Conservation (phyloP, 2,888 invertebrate species). For the Eueremaeus valkanovi region DNA sequence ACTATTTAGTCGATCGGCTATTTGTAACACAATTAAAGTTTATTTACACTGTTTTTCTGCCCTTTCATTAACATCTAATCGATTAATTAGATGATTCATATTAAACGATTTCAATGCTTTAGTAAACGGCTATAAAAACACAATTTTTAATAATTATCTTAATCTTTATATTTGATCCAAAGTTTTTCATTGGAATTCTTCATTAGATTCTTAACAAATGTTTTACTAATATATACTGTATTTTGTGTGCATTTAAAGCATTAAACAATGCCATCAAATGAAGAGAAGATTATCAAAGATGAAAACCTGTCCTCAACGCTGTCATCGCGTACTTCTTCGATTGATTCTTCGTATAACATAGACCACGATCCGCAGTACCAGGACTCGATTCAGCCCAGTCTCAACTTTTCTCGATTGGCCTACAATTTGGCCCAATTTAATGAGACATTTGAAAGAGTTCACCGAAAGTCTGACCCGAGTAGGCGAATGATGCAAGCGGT, state of each 20-base stretch:
- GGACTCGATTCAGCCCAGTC: neutral
- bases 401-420: neutral
- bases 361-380: conserved; percentile 9
- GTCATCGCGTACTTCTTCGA: conserved; percentile 19
- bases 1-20: too few species aligned
- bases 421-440: conserved; percentile 8
- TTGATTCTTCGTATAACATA: conserved; percentile 24
- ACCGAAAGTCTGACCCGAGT: neutral
- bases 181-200: too few species aligned
- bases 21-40: neutral
- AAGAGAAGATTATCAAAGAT: neutral
- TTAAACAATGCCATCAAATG: neutral
- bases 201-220: too few species aligned
- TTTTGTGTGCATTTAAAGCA: too few species aligned
- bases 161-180: too few species aligned
- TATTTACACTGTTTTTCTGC: neutral
- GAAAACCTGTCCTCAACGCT: neutral
- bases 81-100: neutral
- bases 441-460: neutral
- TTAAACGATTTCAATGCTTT: too few species aligned
- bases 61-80: too few species aligned
- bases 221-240: too few species aligned
- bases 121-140: too few species aligned
- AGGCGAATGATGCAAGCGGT: neutral
- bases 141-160: too few species aligned